These are phyloP conservation scores for Amblyteles armatorius DNA, from an alignment of 2,888 invertebrate genomes.

Conservation along the genomic window DNA sequence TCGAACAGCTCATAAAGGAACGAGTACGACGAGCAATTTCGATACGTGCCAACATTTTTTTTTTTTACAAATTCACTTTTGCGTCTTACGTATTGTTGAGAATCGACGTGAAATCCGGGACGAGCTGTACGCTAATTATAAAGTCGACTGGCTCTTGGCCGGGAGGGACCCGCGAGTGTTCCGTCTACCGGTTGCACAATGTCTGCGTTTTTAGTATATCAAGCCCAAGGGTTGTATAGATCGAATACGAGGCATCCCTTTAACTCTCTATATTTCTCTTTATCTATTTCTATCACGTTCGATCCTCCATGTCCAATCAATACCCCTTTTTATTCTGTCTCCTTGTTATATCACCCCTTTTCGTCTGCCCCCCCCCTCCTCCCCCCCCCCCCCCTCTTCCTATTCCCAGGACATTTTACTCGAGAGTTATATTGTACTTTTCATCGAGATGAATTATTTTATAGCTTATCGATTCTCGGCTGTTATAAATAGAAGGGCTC, in stretches of 20 bases:
- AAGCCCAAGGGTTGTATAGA: constrained; percentile 73
- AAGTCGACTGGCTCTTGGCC: constrained; percentile 41
- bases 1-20: not conserved
- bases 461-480: not conserved
- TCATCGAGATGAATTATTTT: constrained; percentile 34
- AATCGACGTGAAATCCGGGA: not conserved
- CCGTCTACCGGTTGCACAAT: constrained; percentile 57
- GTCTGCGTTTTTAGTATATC: constrained; percentile 50
- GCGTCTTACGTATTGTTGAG: not conserved
- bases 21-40: not conserved
- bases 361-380: not conserved
- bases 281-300: constrained; percentile 50
- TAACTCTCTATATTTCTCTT: constrained; percentile 63
- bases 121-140: constrained; percentile 19
- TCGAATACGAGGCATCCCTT: constrained; percentile 72
- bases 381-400: not conserved
- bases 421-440: constrained; percentile 29
- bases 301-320: not conserved
- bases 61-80: constrained; percentile 32
- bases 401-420: constrained; percentile 20
- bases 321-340: not conserved
- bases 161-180: constrained; percentile 38
- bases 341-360: not conserved
- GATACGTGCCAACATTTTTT: not conserved
- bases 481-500: not conserved